These are phyloP conservation scores for Aurelia aurita complex sp. Pacific DNA, from an alignment of 30 jellyfish, hydroid and myxozoan genomes.

Conservation along the genomic window DNA sequence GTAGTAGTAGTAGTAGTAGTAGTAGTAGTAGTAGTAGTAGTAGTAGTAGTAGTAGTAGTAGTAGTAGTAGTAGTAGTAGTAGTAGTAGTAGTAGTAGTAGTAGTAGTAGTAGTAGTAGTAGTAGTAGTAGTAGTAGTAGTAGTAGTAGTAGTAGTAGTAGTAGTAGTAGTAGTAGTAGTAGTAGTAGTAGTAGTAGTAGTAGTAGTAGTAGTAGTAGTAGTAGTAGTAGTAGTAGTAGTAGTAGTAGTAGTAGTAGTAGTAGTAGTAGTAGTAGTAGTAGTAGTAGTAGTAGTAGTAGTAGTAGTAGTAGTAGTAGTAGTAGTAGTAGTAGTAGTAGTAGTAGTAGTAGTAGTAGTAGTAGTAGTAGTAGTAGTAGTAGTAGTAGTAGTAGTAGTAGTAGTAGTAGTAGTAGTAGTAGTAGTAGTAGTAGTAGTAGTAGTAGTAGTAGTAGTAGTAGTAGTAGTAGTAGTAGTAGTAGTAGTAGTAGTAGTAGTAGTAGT, in stretches of 20 bases:
- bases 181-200: no score
- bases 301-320: no score
- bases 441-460: constrained; percentile 3
- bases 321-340: no score
- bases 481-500: constrained; percentile 5
- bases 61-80: constrained; percentile 4
- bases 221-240: no score
- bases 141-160: neutral
- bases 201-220: no score
- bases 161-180: neutral
- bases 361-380: constrained; percentile 1
- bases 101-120: neutral
- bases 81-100: neutral
- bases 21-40: constrained; percentile 4
- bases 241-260: no score
- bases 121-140: constrained; percentile 2
- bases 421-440: neutral
- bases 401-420: constrained; percentile 4
- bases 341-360: neutral
- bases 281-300: no score
- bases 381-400: constrained; percentile 1
- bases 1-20: constrained; percentile 5
- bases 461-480: constrained; percentile 2
- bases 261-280: no score
- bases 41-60: constrained; percentile 1